A percentile compares a stretch with the other conserved stretches of the same genome.
phyloP scores from a whole-genome alignment of 1,140 invertebrate species.

The Drosophila nannoptera region DNA sequence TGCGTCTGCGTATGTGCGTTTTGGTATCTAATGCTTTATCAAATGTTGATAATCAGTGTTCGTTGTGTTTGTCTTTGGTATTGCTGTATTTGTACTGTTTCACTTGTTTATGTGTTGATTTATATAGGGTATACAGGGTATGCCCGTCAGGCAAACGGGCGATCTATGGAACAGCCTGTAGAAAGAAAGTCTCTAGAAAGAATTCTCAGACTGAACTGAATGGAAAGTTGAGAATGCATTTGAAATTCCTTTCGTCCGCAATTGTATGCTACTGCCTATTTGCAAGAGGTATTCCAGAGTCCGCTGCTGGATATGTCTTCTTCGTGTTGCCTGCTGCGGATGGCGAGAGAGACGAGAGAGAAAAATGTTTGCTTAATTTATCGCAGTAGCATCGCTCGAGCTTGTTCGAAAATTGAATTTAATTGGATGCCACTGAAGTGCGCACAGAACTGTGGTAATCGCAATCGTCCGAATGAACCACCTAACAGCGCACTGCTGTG shows the following conservation, averaged over 20 bases:
- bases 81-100: constrained; percentile 34
- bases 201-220: too few species aligned
- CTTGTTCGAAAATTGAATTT: constrained; percentile 73
- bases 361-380: constrained; percentile 75
- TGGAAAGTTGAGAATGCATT: not conserved
- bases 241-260: not conserved
- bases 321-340: constrained; percentile 27
- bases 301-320: not conserved
- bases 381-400: constrained; percentile 67
- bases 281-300: constrained; percentile 2
- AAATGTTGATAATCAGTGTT: constrained; percentile 66
- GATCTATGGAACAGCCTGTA: not conserved
- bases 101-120: constrained; percentile 54
- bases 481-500: not conserved
- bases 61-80: constrained; percentile 49
- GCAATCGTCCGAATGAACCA: not conserved
- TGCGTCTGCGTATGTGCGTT: constrained; percentile 32
- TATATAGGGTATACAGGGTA: constrained; percentile 24
- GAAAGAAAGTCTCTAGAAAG: too few species aligned
- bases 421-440: constrained; percentile 68
- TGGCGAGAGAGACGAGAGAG: constrained; percentile 36
- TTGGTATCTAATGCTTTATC: constrained; percentile 60
- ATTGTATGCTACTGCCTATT: not conserved
- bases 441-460: constrained; percentile 22
- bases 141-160: not conserved